These are phyloP conservation scores for Sitophilus oryzae DNA, from an alignment of 1,140 invertebrate species.

Conservation along the genomic window DNA sequence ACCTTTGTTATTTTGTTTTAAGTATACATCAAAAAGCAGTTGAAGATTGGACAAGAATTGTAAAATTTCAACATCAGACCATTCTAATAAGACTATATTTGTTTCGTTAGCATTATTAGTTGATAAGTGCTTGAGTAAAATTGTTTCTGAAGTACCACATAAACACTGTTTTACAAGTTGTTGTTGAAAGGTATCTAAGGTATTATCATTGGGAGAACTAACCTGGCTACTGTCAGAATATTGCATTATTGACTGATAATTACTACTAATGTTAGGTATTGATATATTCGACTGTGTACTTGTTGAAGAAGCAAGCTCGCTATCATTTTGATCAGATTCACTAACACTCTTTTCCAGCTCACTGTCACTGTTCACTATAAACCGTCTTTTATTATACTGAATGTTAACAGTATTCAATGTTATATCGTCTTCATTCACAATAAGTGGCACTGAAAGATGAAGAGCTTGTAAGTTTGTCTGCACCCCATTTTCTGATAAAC, in stretches of 20 bases:
- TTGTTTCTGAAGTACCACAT: constrained; percentile 66
- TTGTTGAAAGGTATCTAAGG: constrained; percentile 52
- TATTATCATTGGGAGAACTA: constrained; percentile 6
- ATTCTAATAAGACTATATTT: constrained; percentile 56
- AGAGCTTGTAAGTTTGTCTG: constrained; percentile 33
- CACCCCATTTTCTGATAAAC: constrained; percentile 31
- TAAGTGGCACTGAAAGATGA: constrained; percentile 36
- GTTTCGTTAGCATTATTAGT: constrained; percentile 41
- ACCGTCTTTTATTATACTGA: constrained; percentile 26
- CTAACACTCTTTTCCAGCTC: constrained; percentile 27
- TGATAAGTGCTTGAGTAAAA: constrained; percentile 62
- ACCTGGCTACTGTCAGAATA: not conserved
- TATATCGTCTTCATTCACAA: constrained; percentile 38
- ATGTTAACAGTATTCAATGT: constrained; percentile 32
- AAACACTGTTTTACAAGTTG: constrained; percentile 66
- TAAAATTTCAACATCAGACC: constrained; percentile 64
- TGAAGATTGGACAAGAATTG: constrained; percentile 77
- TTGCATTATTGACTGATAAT: constrained; percentile 8
- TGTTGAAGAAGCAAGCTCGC: constrained; percentile 11
- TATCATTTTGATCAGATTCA: constrained; percentile 21
- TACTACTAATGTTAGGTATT: constrained; percentile 32
- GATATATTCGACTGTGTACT: constrained; percentile 27
- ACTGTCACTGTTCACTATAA: constrained; percentile 34
- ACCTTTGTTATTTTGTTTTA: constrained; percentile 75
- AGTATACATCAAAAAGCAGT: constrained; percentile 74